phyloP scores from a whole-genome alignment of 1,140 invertebrate genomes.

The Lepeophtheirus salmonis region DNA sequence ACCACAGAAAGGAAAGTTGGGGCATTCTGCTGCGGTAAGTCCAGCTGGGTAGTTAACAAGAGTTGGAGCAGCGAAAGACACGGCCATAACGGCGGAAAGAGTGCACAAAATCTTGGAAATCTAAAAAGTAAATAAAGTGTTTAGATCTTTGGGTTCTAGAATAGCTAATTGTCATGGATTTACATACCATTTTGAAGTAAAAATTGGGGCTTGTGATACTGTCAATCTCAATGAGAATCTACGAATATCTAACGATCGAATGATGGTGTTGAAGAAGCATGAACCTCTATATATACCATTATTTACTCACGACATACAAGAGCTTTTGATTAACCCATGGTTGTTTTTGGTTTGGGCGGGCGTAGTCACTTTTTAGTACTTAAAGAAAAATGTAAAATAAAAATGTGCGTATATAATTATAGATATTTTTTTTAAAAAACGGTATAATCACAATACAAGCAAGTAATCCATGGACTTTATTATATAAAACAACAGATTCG shows the following conservation, averaged over 20 bases:
- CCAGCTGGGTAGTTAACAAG: neutral
- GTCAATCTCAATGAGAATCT: neutral
- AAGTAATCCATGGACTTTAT: no score
- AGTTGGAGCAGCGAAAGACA: neutral
- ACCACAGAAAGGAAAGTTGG: neutral
- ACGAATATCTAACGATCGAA: neutral
- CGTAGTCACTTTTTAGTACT: neutral
- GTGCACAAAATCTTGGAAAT: neutral
- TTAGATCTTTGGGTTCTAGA: no score
- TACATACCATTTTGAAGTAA: neutral
- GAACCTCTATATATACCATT: neutral
- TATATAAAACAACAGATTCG: no score
- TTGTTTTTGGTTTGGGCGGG: neutral
- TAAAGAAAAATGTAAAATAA: no score
- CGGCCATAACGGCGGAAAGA: neutral
- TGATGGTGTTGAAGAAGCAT: neutral
- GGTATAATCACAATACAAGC: no score
- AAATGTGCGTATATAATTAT: no score
- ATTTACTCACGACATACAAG: neutral
- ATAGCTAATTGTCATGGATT: neutral
- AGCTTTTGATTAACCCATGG: no score
- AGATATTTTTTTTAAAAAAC: no score
- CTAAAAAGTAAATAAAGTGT: neutral
- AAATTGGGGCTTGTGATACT: no score
- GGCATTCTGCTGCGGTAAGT: neutral